phyloP scores from a whole-genome alignment of 2,888 invertebrate species.

The Eudemis profundana region DNA sequence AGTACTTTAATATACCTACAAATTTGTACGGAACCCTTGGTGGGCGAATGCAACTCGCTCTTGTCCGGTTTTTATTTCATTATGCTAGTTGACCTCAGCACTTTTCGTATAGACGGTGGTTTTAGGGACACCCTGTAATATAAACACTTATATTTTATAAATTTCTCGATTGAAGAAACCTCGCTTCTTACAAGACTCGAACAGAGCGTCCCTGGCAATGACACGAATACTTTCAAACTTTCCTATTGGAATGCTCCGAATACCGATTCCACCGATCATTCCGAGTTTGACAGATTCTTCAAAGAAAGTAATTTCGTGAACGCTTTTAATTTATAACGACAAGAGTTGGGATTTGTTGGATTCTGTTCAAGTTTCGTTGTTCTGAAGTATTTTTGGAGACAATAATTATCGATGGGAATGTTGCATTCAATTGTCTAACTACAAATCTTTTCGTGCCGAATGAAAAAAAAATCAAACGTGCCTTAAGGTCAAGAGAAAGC shows the following conservation, averaged over 20 bases:
- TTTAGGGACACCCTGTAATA: too few relatives aligned
- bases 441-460: neutral
- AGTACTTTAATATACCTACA: too few relatives aligned
- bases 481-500: too few relatives aligned
- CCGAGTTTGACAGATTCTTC: constrained; percentile 32
- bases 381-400: neutral
- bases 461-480: neutral
- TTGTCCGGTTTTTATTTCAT: too few relatives aligned
- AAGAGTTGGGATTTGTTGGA: constrained; percentile 19
- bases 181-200: neutral
- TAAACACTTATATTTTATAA: too few relatives aligned
- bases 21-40: too few relatives aligned
- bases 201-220: neutral
- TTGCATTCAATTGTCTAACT: too few relatives aligned
- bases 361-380: constrained; percentile 14
- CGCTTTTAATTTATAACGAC: constrained; percentile 41
- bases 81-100: too few relatives aligned
- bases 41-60: too few relatives aligned
- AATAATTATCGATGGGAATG: neutral
- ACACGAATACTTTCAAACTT: constrained; percentile 19
- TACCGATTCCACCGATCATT: constrained; percentile 39
- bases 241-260: constrained; percentile 26
- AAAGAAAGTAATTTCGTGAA: constrained; percentile 31
- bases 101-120: too few relatives aligned
- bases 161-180: too few relatives aligned